Evolutionary conservation across 1,140 invertebrate genomes (phyloP), one percentile per base, ranked within the genome.

Genomic region (Trichonephila inaurata): DNA sequence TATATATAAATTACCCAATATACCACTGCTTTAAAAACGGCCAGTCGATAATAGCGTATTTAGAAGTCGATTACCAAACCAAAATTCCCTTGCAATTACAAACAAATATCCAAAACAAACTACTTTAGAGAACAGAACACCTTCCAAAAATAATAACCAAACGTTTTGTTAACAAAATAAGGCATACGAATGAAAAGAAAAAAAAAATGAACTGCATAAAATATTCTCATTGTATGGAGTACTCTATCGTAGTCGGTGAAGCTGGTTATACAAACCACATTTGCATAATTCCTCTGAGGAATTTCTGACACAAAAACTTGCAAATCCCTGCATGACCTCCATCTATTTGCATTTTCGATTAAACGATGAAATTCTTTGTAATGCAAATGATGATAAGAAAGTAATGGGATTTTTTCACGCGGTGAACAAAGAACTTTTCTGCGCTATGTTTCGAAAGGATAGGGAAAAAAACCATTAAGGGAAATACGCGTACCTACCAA

Each of bases 321-420:
- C 69, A 77, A 33, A 77, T 77, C 69, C 12, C 69, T 18, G 1
- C 69, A 6, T 4, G 69, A 77, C 69, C 69, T 33, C 69, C 24
- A 33, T 33, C 69, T 33, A 77, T 77, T 77, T 77, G 69, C 69
- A 77, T 77, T 77, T 77, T 77, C 69, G 69, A 77, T 77, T 77
- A 77, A 40, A 16, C 69, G 33, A 40, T 77, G 69, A 24, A 40
- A 77, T 77, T 77, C 69, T 77, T 77, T 77, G 69, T 77, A 77
- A 77, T 77, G 24, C 28, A 77, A 77, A 77, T 77, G 69, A 77
- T 77, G 69, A 77, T 77, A 77, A 77, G 69, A 33, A 77, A 77
- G 69, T 40, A 77, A 77, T 5, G 69, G 28, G 69, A 72, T 77
- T 77, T 77, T 77, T 77, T 77, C 7, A 2, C 3, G 28, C 16